These are phyloP conservation scores for Embidobia sp. DNA, from an alignment of 2,888 invertebrate species.

Conservation along the genomic window DNA sequence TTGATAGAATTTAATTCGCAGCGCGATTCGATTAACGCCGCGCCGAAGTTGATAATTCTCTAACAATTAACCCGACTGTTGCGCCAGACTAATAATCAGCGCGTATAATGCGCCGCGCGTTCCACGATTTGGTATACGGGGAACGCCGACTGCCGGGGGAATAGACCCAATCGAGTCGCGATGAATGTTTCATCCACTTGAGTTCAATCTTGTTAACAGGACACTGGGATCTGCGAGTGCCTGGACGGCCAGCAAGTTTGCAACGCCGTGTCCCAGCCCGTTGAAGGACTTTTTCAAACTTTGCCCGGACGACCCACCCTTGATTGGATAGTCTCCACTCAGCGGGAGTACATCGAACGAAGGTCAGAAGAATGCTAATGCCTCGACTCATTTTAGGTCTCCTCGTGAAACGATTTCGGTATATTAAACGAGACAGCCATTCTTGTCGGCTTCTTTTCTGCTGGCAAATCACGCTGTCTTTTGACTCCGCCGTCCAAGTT, in stretches of 20 bases:
- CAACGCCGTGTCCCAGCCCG: conserved; percentile 71
- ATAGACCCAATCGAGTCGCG: conserved; percentile 36
- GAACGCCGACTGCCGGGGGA: conserved; percentile 36
- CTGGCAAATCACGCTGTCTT: no score
- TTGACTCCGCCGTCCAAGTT: no score
- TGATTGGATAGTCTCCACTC: conserved; percentile 83
- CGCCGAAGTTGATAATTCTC: conserved; percentile 54
- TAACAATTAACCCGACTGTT: conserved; percentile 58
- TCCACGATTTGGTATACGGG: conserved; percentile 40
- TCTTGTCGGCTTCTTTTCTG: no score
- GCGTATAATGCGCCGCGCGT: conserved; percentile 39
- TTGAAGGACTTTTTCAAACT: conserved; percentile 76
- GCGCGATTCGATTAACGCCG: conserved; percentile 39
- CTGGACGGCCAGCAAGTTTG: conserved; percentile 77
- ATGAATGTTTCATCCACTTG: conserved; percentile 53
- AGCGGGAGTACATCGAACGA: conserved; percentile 83
- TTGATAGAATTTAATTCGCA: conserved; percentile 50
- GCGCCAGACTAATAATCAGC: conserved; percentile 49
- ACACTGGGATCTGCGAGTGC: conserved; percentile 83
- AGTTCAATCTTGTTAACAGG: conserved; percentile 77
- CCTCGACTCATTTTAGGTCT: not conserved
- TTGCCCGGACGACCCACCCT: conserved; percentile 82
- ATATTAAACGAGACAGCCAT: no score
- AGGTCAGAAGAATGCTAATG: conserved; percentile 78
- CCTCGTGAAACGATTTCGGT: not conserved